Base-by-base conservation (phyloP, 2,888 invertebrate species). In the Cabera pusaria region DNA sequence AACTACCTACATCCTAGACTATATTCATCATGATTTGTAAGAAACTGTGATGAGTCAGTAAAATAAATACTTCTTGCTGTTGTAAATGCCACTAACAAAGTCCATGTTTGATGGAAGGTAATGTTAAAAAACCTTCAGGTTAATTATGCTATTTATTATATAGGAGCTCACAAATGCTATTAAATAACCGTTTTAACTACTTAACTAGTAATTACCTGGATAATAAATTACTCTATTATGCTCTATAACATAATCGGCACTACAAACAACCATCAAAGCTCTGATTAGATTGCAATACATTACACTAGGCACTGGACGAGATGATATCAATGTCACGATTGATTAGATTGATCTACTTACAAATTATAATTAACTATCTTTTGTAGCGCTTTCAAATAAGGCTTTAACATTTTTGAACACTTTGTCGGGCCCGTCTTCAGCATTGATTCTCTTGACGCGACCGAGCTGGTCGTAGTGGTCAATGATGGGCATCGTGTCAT, bases 401-500 rank as follows among this genome's bases (percentile, higher is more conserved):
- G 82, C 64, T 56, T 90, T 86, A 0, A 93, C 93, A 38, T 89
- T 82, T 17, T 83, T 63, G 56, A 92, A 93, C 1, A 97, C 97
- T 53, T 92, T 79, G 0, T 93, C 90, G 0, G 93, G 91, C 20
- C 89, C 64, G 25, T 90, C 88, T 50, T 93, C 92, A 5, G 95
- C 96, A 74, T 96, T 93, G 45, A 98, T 91, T 64, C 91, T 92
- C 49, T 91, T 90, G 1, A 98, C 96, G 22, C 96, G 84, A 26
- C 93, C 91, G 37, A 88, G 71, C 16, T 90, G 71, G 20, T 94
- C 92, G 61, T 96, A 98, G 71, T 96, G 91, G 14, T 96, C 90
- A 34, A 98, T 93, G 48, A 99, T 97, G 0, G 98, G 98, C 90
- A 96, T 90, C 0, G 98, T 97, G 62, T 96, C 96, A 44, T 92